Evolutionary conservation across 2,888 invertebrate genomes (phyloP), one percentile per base, ranked within the genome.

Genomic region (Eledone cirrhosa): DNA sequence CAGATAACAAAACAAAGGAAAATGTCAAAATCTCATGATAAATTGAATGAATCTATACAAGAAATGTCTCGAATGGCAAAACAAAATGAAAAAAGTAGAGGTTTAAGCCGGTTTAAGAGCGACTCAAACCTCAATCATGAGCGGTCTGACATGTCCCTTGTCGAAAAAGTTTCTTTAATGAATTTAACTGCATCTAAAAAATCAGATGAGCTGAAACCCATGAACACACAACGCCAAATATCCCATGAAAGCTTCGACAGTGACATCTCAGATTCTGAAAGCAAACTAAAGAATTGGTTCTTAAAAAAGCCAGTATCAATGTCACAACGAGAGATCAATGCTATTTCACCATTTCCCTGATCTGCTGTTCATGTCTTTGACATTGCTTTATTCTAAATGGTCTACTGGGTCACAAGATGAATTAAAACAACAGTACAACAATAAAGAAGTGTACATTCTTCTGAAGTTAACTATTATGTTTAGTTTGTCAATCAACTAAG

Each of bases 81-180:
- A 41, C 0, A 0, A 41, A 8, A 11, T 41, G 22, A 33, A 33
- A 41, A 72, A 33, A 41, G 33, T 22, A 72, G 19, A 72, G n/a
- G 41, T 0, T 72, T 72, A 31, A n/a, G 31, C n/a, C 31, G 41
- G 41, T 72, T 72, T 31, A 33, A 41, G 24, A 72, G 72, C 0
- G 72, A 72, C 31, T 72, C 72, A 41, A 72, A 72, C 41, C 33
- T 72, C 13, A 31, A 72, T 72, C 41, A 31, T 8, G 72, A 41
- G n/a, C n/a, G 41, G 14, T 72, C 72, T 13, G 41, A 72, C 41
- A 72, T 72, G 72, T 31, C 72, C 33, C 72, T 72, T 22, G 72
- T 72, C n/a, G 72, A 72, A 19, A 72, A 41, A 72, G 72, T 72
- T 24, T 27, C 72, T 31, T 27, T 72, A 41, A 3, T 72, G 24